These are phyloP conservation scores for Seriola quinqueradiata DNA, from an alignment of 2,113 vertebrate genomes.

Conservation along the genomic window DNA sequence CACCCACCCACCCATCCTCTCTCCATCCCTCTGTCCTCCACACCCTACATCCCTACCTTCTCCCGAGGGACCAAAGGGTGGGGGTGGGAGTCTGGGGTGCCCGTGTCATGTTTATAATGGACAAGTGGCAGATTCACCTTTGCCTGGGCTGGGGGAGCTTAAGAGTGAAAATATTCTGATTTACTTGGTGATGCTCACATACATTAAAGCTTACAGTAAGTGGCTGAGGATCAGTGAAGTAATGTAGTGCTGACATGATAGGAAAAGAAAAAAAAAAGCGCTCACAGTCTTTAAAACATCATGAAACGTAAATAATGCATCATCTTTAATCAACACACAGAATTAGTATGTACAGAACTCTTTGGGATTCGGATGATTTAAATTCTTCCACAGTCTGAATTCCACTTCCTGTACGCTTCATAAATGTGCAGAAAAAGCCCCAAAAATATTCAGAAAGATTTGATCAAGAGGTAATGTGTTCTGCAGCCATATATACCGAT, in stretches of 20 bases:
- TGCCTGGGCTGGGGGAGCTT: slow-evolving; percentile 63
- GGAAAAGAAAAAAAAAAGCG: slow-evolving; percentile 23
- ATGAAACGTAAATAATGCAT: not conserved
- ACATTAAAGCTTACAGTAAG: slow-evolving; percentile 73
- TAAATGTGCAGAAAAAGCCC: slow-evolving; percentile 22
- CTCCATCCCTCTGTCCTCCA: slow-evolving; percentile 30
- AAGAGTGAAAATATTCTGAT: slow-evolving; percentile 69
- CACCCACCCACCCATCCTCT: not conserved
- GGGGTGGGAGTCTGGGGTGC: slow-evolving; percentile 40
- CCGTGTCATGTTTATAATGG: slow-evolving; percentile 74
- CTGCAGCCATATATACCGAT: slow-evolving; percentile 38
- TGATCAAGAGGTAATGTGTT: slow-evolving; percentile 52
- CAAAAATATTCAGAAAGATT: slow-evolving; percentile 30
- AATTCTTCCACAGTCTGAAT: not conserved
- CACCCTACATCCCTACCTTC: slow-evolving; percentile 66
- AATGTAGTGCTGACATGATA: slow-evolving; percentile 35
- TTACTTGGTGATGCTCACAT: slow-evolving; percentile 62
- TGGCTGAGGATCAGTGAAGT: slow-evolving; percentile 46
- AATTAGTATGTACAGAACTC: not conserved
- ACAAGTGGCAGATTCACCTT: slow-evolving; percentile 76
- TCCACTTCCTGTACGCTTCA: slow-evolving; percentile 8
- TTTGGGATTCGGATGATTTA: not conserved
- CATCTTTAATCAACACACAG: not conserved
- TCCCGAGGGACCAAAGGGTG: slow-evolving; percentile 53
- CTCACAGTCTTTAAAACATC: slow-evolving; percentile 6